A percentile compares a stretch with the other conserved stretches of the same genome.
Evolutionary conservation across 2,113 vertebrate species (phyloP).

Genomic region (Noturus placidus): DNA sequence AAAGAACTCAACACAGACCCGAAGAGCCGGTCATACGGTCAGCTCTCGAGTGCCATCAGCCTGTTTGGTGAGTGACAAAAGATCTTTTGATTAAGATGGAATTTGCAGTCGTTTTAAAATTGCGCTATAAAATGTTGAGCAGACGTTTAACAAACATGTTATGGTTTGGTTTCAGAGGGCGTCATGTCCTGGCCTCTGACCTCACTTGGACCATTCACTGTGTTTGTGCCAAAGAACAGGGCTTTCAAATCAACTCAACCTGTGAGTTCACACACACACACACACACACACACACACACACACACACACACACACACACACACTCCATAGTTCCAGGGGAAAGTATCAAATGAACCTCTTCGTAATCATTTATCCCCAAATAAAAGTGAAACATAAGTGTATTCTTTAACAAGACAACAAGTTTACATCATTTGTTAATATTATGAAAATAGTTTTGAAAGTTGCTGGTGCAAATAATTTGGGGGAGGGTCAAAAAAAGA

Average conservation of each 20-base stretch:
- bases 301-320: neutral
- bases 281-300: conserved; percentile 6
- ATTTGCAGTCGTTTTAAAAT: neutral
- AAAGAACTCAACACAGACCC: conserved; percentile 77
- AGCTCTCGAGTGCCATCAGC: conserved; percentile 76
- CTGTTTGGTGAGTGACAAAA: conserved; percentile 77
- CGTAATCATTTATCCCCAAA: neutral
- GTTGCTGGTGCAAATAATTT: too few species aligned
- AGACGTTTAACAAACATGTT: neutral
- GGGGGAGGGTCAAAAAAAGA: too few species aligned
- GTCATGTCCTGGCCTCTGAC: conserved; percentile 79
- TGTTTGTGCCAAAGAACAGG: conserved; percentile 83
- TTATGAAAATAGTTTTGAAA: neutral
- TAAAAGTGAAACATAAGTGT: neutral
- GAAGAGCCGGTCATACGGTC: conserved; percentile 78
- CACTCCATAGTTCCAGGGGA: neutral
- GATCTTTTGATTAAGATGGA: neutral
- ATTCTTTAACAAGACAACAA: neutral
- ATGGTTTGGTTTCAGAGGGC: conserved; percentile 66
- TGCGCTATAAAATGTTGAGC: neutral
- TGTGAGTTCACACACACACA: conserved; percentile 55
- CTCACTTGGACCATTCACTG: conserved; percentile 84
- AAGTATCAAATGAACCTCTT: neutral
- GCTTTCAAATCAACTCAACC: conserved; percentile 71
- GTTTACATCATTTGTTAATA: neutral